Base-by-base conservation (phyloP, 2,797 vertebrate species). In the Hydrocynus forskahlii region DNA sequence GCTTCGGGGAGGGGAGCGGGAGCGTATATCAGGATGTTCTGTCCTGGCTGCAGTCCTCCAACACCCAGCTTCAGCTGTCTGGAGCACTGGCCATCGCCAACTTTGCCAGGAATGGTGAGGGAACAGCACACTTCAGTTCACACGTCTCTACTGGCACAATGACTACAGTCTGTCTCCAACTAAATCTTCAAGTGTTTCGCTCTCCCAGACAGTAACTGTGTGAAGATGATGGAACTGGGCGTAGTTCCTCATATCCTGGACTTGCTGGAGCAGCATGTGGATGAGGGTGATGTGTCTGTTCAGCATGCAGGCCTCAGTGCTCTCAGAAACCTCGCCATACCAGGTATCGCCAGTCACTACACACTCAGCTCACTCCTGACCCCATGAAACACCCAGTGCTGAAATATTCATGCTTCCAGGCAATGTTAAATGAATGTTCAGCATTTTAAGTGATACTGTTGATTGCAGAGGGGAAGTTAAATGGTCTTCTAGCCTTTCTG, bases 251-350 rank as follows among this genome's bases (percentile, higher is more conserved):
- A 95, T 88, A 96, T 97, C 78, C 92, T 97, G 69, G 95, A 95
- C 52, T 85, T 97, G 80, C 57, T 97, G 91, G 96, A 97, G 88
- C 91, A 94, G 13, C 96, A 96, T 0, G 92, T 95, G 0, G 92
- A 92, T 9, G 95, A 95, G 2, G 94, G 91, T 23, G 96, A 97
- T 0, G 89, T 96, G 29, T 95, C 96, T 0, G 95, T 97, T 25
- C 96, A 97, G 79, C 96, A 97, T 0, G 96, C 96, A 0, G 96
- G 95, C 3, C 94, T 97, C 81, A 96, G 96, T 17, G 96, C 96
- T 0, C 95, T 97, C 77, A 93, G 96, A 86, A 97, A 96, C 87
- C 94, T 97, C 1, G 96, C 96, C 23, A 91, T 96, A 76, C 96
- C 96, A 81, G 96, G 96, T 97, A 93, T n/a, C 7, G 6, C 4